Percentiles rank a stretch among this genome's conserved stretches.
These are phyloP conservation scores for Columbina picui DNA, from an alignment of 2,113 vertebrate species.

Conservation along the genomic window DNA sequence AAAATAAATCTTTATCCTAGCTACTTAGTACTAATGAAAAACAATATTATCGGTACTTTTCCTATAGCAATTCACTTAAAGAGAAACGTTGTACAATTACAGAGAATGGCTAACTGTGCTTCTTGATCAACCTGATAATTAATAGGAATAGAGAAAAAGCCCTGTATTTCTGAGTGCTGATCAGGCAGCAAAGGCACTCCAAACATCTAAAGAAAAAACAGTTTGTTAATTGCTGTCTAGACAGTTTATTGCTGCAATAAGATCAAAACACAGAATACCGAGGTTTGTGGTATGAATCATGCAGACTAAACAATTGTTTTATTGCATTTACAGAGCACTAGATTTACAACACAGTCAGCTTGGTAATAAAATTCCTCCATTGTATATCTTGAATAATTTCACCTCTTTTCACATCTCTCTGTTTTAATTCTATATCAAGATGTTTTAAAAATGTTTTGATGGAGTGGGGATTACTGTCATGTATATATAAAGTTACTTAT, in stretches of 20 bases:
- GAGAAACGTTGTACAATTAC: background rate
- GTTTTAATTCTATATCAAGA: slow-evolving; percentile 26
- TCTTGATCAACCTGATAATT: slow-evolving; percentile 67
- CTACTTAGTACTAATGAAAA: background rate
- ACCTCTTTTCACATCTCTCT: slow-evolving; percentile 69
- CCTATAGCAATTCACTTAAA: background rate
- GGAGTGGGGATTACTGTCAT: background rate
- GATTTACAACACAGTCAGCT: slow-evolving; percentile 80
- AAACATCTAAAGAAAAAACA: slow-evolving; percentile 91
- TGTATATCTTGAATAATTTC: slow-evolving; percentile 80
- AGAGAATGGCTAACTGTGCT: slow-evolving; percentile 10
- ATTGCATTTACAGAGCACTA: slow-evolving; percentile 84
- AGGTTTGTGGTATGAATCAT: slow-evolving; percentile 88
- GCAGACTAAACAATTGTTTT: slow-evolving; percentile 93
- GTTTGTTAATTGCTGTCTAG: slow-evolving; percentile 98
- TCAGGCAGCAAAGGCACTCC: slow-evolving; percentile 77
- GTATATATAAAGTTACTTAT: background rate
- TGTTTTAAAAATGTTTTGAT: slow-evolving; percentile 2
- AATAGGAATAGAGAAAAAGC: slow-evolving; percentile 70
- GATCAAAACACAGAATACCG: slow-evolving; percentile 89
- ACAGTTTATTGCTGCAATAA: slow-evolving; percentile 99
- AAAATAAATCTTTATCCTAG: slow-evolving; percentile 27
- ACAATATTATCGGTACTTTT: background rate
- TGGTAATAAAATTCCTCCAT: slow-evolving; percentile 79
- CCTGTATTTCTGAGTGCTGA: slow-evolving; percentile 59